Evolutionary conservation across 2,888 invertebrate species (phyloP).

Genomic region (Dexiosoma caninum): DNA sequence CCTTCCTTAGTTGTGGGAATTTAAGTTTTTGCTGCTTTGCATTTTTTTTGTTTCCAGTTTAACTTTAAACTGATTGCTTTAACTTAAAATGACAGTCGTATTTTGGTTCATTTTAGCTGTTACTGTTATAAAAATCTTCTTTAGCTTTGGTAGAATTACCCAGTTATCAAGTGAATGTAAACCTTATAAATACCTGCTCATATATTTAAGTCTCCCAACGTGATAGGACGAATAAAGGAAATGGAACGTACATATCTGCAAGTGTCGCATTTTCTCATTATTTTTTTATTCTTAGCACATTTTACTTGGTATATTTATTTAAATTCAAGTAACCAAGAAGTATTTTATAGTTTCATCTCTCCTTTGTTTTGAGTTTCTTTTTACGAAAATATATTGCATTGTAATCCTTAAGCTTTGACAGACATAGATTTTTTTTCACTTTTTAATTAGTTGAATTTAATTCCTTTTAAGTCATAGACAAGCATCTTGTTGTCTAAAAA

Average conservation of each 20-base stretch:
- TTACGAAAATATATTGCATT: not conserved
- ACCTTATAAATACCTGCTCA: not conserved
- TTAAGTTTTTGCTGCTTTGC: not conserved
- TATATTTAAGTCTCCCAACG: not conserved
- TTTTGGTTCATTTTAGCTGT: conserved; percentile 19
- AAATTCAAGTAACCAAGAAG: too few relatives aligned
- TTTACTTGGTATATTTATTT: not conserved
- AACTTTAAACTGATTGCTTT: conserved; percentile 33
- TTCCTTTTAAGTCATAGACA: too few relatives aligned
- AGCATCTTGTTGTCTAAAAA: too few relatives aligned
- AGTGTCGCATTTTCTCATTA: not conserved
- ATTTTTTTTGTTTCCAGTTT: not conserved
- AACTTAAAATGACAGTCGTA: conserved; percentile 51
- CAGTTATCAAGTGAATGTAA: conserved; percentile 6
- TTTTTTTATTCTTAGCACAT: not conserved
- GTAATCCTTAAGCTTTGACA: not conserved
- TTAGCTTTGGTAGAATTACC: not conserved
- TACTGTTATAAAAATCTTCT: not conserved
- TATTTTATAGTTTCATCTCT: too few relatives aligned
- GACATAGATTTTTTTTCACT: not conserved
- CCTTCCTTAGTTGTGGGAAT: conserved; percentile 3
- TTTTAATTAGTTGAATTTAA: too few relatives aligned
- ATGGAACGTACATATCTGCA: not conserved
- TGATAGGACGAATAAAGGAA: not conserved
- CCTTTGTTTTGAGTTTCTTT: not conserved